Conservation (phyloP, 2,888 invertebrate species). For the Sesia bembeciformis region DNA sequence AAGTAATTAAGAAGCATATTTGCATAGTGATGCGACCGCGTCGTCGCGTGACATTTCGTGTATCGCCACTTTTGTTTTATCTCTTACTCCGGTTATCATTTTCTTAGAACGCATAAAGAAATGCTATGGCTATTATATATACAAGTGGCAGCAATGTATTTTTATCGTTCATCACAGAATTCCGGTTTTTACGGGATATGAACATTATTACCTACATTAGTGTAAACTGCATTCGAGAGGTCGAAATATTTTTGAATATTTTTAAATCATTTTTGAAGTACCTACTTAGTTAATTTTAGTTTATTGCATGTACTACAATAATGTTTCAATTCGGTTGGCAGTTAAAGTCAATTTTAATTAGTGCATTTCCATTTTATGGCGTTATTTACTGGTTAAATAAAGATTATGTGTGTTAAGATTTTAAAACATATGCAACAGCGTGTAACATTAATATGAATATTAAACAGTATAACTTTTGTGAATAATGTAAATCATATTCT, state of each 20-base stretch:
- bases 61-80: slow-evolving; percentile 50
- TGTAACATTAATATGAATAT: not conserved
- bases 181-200: slow-evolving; percentile 25
- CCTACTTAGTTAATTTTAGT: slow-evolving; percentile 30
- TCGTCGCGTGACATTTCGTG: slow-evolving; percentile 37
- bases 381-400: not conserved
- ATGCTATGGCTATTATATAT: slow-evolving; percentile 32
- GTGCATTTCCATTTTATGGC: slow-evolving; percentile 18
- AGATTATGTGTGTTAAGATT: not conserved
- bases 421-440: not conserved
- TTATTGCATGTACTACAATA: slow-evolving; percentile 46
- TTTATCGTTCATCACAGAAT: slow-evolving; percentile 32
- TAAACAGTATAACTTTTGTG: not conserved
- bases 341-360: slow-evolving; percentile 59
- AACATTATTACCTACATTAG: slow-evolving; percentile 24
- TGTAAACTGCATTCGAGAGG: slow-evolving; percentile 35
- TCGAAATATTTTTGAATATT: slow-evolving; percentile 45
- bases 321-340: slow-evolving; percentile 27
- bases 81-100: slow-evolving; percentile 35
- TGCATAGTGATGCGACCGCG: slow-evolving; percentile 51
- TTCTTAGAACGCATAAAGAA: slow-evolving; percentile 32
- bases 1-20: slow-evolving; percentile 54
- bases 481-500: not conserved
- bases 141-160: slow-evolving; percentile 33
- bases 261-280: slow-evolving; percentile 37